Conservation (phyloP, 1,140 invertebrate species). For the Drosophila bocki region DNA sequence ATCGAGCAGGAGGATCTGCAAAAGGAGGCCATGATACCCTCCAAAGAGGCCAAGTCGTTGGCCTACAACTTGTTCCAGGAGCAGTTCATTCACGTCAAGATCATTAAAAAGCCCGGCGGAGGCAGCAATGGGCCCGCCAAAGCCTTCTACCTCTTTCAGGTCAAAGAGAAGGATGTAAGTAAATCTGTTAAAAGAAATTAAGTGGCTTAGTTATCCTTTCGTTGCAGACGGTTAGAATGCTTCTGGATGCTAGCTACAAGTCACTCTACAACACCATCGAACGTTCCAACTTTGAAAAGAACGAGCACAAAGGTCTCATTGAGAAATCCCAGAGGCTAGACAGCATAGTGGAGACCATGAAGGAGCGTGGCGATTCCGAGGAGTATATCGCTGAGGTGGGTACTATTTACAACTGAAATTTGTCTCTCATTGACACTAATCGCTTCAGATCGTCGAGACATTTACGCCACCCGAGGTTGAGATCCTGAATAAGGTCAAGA, state of each 20-base stretch:
- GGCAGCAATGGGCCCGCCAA: conserved; percentile 87
- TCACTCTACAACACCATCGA: conserved; percentile 90
- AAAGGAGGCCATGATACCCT: conserved; percentile 94
- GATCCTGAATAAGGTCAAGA: conserved; percentile 89
- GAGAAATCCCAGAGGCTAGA: conserved; percentile 94
- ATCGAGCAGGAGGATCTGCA: conserved; percentile 96
- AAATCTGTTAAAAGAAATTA: too few relatives aligned
- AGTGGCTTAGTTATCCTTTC: neutral
- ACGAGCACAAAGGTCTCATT: conserved; percentile 90
- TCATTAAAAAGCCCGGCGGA: conserved; percentile 85
- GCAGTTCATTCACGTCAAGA: conserved; percentile 89
- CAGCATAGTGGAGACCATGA: conserved; percentile 91
- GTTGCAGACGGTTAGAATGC: conserved; percentile 89
- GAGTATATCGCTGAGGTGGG: conserved; percentile 91
- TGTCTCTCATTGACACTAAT: neutral
- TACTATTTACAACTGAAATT: neutral
- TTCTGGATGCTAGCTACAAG: conserved; percentile 91
- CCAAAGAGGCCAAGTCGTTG: conserved; percentile 94
- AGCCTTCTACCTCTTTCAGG: conserved; percentile 90
- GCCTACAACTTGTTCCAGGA: conserved; percentile 93
- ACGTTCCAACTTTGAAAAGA: conserved; percentile 88
- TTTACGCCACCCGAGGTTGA: conserved; percentile 91
- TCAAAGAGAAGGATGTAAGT: conserved; percentile 86
- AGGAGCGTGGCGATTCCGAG: conserved; percentile 90
- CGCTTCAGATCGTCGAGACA: conserved; percentile 89